These are phyloP conservation scores for Apodemia zela DNA, from an alignment of 2,888 invertebrate genomes.

Conservation along the genomic window DNA sequence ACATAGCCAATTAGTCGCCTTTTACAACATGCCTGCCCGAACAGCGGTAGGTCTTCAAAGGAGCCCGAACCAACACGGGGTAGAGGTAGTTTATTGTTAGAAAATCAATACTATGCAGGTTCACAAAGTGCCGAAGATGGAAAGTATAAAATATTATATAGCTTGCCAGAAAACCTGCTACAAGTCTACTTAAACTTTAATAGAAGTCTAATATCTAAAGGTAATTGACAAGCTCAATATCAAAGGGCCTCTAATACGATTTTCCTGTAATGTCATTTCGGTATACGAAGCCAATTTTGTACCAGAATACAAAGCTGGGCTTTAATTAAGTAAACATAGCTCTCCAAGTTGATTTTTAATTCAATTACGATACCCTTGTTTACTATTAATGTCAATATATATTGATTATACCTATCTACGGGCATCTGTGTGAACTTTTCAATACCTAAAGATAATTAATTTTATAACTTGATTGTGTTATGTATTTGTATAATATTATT, in stretches of 20 bases:
- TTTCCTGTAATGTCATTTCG: constrained; percentile 9
- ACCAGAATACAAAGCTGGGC: neutral
- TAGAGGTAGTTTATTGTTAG: too few species aligned
- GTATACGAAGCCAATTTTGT: neutral
- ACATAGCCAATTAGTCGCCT: too few species aligned
- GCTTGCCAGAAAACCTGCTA: neutral
- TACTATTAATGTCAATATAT: neutral
- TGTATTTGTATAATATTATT: too few species aligned
- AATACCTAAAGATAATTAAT: too few species aligned
- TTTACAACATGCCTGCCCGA: too few species aligned
- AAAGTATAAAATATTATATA: too few species aligned
- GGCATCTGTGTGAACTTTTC: neutral
- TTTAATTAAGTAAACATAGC: constrained; percentile 4
- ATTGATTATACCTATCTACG: neutral
- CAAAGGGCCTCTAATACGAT: constrained; percentile 4
- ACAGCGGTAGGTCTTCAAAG: too few species aligned
- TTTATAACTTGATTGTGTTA: too few species aligned
- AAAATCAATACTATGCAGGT: too few species aligned
- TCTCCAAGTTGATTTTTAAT: neutral
- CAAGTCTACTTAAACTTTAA: neutral
- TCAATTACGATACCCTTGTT: constrained; percentile 4
- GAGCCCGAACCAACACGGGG: too few species aligned
- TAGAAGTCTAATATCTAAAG: neutral
- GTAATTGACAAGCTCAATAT: constrained; percentile 8
- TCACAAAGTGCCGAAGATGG: too few species aligned